Evolutionary conservation across 30 jellyfish, hydroid and myxozoan genomes (phyloP), one percentile per base, ranked within the genome.

Genomic region (Pseudorhiza aurosa): DNA sequence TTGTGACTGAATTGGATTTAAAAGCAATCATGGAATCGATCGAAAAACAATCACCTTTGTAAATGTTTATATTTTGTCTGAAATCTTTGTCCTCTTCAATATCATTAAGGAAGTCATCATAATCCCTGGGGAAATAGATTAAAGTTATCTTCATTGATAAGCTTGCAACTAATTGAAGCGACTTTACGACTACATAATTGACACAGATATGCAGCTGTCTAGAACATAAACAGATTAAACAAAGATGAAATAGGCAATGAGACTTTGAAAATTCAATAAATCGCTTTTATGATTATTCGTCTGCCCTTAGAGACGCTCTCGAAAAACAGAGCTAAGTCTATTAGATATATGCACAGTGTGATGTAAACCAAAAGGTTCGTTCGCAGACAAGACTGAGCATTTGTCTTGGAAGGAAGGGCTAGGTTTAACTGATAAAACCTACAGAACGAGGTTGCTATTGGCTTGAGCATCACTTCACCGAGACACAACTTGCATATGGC

Each of bases 81-180:
- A 77, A 93, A 28, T 93, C 99, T 81, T 77, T 86, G 59, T 93
- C 99, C 49, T 93, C 99, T 56, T 93, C 99, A 55, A 93, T 71
- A 44, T 93, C 99, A 78, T 93, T 97, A 72, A 93, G 75, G 67
- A 93, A 93, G 29, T 93, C 99, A 35, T 93, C 97, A 71, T 93
- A 93, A 56, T 93, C 99, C 65, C 99, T 93, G 68, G 14, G 62
- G 58, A 37, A 50, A 51, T 7, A 58, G 44, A 44, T 46, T 9
- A 37, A 28, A n/a, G n/a, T n/a, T n/a, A n/a, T n/a, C n/a, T n/a
- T n/a, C n/a, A n/a, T n/a, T n/a, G n/a, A n/a, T 33, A 53, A 53
- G 4, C 19, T 19, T 22, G 24, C 8, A 1, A 2, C 62, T 47
- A 6, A 47, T 6, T 9, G 26, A 47, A 47, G 18, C 62, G 18